Base-by-base conservation (phyloP, 2,113 vertebrate genomes). In the Mellivora capensis region DNA sequence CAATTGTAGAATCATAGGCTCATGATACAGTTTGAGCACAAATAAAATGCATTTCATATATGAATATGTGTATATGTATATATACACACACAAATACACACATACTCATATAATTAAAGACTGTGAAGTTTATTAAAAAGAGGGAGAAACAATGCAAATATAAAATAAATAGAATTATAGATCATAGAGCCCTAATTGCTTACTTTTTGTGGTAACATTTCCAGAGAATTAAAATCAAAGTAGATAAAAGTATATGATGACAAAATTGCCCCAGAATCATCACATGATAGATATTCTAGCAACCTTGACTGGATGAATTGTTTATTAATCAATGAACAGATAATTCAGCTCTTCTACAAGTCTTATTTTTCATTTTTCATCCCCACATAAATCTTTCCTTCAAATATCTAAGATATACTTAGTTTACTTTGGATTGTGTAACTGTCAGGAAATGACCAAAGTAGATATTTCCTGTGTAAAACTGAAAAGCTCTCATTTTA, bases 381-480 rank as follows among this genome's bases (percentile, higher is more conserved):
- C 31, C 23, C 29, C 17, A 67, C 84, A 20, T 69, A 34, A 87
- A n/a, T 25, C 12, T 87, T 79, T 86, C 7, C 79, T 87, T 91
- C 61, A 89, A 94, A 89, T 93, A 85, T 49, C 86, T 82, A 67
- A 85, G 9, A 86, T 85, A 31, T 86, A 72, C 76, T 96, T 25
- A 91, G 37, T 91, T 95, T 74, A 47, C 21, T 97, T 91, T 87
- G 80, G 57, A 81, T 76, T 95, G 52, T 91, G 20, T 84, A 86
- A 49, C 72, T 84, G 15, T 89, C 69, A 14, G 79, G 74, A 96
- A 96, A 97, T 97, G 83, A 94, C 93, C 93, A 94, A 98, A 96
- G 89, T 94, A 90, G 92, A 31, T 92, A 90, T 88, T 97, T 98
- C 94, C 96, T 96, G 47, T 90, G 81, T 49, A 93, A 95, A 96